Evolutionary conservation across 2,888 invertebrate genomes (phyloP).

Genomic region (Drosophila ezoana): DNA sequence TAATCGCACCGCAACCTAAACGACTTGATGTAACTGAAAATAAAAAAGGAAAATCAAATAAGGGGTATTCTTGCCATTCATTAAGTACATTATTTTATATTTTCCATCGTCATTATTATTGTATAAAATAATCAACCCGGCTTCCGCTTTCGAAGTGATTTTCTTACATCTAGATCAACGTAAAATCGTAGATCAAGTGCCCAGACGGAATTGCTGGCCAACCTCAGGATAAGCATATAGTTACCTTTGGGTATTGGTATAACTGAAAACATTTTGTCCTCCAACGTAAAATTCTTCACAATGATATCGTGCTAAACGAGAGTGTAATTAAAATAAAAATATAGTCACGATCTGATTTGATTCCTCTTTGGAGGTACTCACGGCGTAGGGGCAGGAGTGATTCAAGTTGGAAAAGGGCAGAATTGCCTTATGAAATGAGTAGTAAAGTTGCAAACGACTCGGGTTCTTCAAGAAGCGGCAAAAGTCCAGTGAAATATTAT

Average conservation of each 20-base stretch:
- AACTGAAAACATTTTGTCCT: neutral
- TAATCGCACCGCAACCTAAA: too few species aligned
- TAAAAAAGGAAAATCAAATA: too few species aligned
- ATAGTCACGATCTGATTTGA: neutral
- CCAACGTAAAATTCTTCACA: slow-evolving; percentile 1
- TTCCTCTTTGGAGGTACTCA: neutral
- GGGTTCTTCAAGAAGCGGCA: slow-evolving; percentile 5
- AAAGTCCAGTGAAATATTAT: neutral
- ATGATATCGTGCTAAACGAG: slow-evolving; percentile 1
- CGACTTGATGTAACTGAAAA: too few species aligned
- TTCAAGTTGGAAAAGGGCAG: slow-evolving; percentile 3
- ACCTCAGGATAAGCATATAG: neutral
- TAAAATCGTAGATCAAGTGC: neutral
- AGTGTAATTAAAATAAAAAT: neutral
- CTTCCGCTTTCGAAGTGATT: neutral
- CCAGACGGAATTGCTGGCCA: neutral
- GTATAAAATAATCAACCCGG: too few species aligned
- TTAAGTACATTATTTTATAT: too few species aligned
- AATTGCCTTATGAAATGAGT: slow-evolving; percentile 2
- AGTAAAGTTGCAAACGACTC: neutral
- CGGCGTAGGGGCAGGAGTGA: neutral
- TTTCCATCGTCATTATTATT: too few species aligned
- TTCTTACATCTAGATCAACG: neutral
- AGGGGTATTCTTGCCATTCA: too few species aligned
- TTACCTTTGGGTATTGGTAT: slow-evolving; percentile 1